Evolutionary conservation across 2,888 invertebrate species (phyloP).

Genomic region (Trachelus tabidus): DNA sequence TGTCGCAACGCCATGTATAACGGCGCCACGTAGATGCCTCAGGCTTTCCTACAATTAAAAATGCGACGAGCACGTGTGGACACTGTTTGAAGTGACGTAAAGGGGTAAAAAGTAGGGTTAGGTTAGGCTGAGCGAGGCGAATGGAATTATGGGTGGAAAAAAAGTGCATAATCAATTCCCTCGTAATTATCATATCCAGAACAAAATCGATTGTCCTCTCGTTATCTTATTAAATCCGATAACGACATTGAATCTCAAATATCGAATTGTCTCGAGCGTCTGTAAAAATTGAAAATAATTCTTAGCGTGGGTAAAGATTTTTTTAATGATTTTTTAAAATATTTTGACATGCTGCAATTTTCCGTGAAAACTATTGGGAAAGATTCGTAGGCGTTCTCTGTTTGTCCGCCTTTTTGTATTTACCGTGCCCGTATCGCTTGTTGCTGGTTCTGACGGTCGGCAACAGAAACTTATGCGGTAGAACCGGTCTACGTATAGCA

Average conservation of each 20-base stretch:
- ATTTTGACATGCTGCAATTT: neutral
- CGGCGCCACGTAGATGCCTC: neutral
- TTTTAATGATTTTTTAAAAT: too few species aligned
- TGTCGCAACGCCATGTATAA: neutral
- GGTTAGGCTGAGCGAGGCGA: neutral
- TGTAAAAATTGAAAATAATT: too few species aligned
- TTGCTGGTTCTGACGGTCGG: conserved; percentile 11
- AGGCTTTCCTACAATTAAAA: neutral
- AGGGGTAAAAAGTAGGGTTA: neutral
- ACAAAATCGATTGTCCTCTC: neutral
- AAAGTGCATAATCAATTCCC: neutral
- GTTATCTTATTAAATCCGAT: neutral
- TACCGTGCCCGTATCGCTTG: neutral
- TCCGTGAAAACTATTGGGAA: neutral
- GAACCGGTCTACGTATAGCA: conserved; percentile 46
- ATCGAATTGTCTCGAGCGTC: neutral
- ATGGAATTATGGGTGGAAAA: neutral
- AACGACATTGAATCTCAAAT: neutral
- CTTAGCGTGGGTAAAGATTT: too few species aligned
- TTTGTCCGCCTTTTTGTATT: neutral
- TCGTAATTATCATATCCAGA: neutral
- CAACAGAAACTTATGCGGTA: conserved; percentile 41
- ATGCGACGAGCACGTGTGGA: neutral
- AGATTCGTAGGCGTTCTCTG: conserved; percentile 26
- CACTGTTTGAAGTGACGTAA: neutral